phyloP scores from a whole-genome alignment of 2,888 invertebrate species.

The Eretmocerus hayati region DNA sequence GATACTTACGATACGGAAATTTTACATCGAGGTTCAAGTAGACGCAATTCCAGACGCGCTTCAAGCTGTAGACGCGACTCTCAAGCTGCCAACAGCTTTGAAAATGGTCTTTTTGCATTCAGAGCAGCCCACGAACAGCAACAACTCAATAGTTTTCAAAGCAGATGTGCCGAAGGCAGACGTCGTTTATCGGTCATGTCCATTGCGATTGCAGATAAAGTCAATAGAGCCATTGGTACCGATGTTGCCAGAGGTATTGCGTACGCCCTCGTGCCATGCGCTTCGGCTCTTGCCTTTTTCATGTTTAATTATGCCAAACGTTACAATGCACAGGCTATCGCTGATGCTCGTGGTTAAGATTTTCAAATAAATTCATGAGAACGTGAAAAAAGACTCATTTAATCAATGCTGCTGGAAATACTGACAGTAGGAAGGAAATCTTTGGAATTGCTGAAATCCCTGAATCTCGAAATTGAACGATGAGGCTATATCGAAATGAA shows the following conservation, averaged over 20 bases:
- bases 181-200: constrained; percentile 35
- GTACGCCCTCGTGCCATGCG: constrained; percentile 37
- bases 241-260: constrained; percentile 34
- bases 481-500: too few species aligned
- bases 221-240: constrained; percentile 31
- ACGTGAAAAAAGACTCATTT: too few species aligned
- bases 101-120: neutral
- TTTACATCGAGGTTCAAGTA: constrained; percentile 17
- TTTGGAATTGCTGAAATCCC: too few species aligned
- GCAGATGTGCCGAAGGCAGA: constrained; percentile 13
- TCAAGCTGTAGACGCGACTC: constrained; percentile 12
- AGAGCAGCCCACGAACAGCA: neutral
- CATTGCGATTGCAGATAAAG: constrained; percentile 32
- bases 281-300: constrained; percentile 36
- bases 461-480: too few species aligned
- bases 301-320: constrained; percentile 32
- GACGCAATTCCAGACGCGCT: constrained; percentile 13
- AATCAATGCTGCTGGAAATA: too few species aligned
- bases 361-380: too few species aligned
- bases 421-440: too few species aligned
- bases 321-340: too few species aligned
- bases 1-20: constrained; percentile 20
- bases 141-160: constrained; percentile 5
- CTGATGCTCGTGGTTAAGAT: too few species aligned
- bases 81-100: neutral